These are phyloP conservation scores for Bovichtus diacanthus DNA, from an alignment of 2,797 vertebrate genomes.

Conservation along the genomic window DNA sequence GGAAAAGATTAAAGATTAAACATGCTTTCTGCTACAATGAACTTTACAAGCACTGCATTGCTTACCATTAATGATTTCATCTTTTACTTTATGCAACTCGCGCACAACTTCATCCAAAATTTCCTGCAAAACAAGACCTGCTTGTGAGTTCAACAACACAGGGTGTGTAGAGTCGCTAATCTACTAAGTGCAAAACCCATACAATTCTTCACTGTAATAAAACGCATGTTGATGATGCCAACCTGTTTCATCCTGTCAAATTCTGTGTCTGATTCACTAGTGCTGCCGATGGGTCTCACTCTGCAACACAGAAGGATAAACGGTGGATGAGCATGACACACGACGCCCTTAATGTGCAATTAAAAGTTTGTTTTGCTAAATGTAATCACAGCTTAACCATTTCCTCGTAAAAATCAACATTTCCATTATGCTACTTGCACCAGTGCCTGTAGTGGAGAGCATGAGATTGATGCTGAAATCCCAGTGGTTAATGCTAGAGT, in stretches of 20 bases:
- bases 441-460: not conserved
- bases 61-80: constrained; percentile 99
- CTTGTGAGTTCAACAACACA: constrained; percentile 2
- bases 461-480: not conserved
- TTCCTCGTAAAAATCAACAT: not conserved
- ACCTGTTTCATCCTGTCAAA: constrained; percentile 99
- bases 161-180: not conserved
- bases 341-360: not conserved
- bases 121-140: constrained; percentile 85
- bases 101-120: constrained; percentile 99
- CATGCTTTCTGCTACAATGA: not conserved
- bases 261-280: constrained; percentile 93
- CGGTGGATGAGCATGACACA: not conserved
- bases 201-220: not conserved
- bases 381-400: not conserved
- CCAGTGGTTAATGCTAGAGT: not conserved
- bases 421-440: not conserved
- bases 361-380: not conserved
- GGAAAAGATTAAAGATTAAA: constrained; percentile 14
- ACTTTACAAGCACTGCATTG: not conserved
- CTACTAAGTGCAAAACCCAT: not conserved
- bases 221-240: constrained; percentile 43
- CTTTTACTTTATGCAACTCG: constrained; percentile 98
- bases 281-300: constrained; percentile 94
- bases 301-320: constrained; percentile 76